phyloP scores from a whole-genome alignment of 2,888 invertebrate genomes.

The Microctonus brassicae region DNA sequence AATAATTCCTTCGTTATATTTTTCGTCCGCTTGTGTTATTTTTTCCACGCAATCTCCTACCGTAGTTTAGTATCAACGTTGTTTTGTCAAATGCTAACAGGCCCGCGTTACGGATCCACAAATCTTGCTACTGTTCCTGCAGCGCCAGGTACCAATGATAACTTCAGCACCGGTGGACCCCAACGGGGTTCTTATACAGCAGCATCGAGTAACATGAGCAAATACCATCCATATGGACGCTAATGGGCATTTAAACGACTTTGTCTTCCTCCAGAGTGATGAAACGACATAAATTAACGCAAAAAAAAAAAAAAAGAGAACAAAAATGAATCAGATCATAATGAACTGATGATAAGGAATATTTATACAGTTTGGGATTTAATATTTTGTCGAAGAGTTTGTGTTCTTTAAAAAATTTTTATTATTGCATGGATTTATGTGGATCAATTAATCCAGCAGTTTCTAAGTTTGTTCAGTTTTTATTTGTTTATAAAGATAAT shows the following conservation, averaged over 20 bases:
- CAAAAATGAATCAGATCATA: neutral
- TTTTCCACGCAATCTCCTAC: slow-evolving; percentile 23
- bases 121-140: slow-evolving; percentile 56
- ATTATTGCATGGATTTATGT: neutral
- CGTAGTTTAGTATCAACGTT: slow-evolving; percentile 3
- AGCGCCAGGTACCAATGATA: slow-evolving; percentile 60
- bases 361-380: too few relatives aligned
- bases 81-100: slow-evolving; percentile 64
- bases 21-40: neutral
- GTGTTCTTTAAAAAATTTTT: neutral
- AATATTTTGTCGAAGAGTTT: neutral
- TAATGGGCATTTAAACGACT: slow-evolving; percentile 41
- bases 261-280: slow-evolving; percentile 2
- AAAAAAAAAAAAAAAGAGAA: slow-evolving; percentile 17
- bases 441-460: neutral
- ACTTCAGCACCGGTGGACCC: slow-evolving; percentile 54
- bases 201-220: slow-evolving; percentile 58
- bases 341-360: neutral
- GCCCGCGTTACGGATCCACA: slow-evolving; percentile 59
- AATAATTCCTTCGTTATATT: neutral
- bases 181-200: slow-evolving; percentile 62
- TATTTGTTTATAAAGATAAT: neutral
- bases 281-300: neutral
- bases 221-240: slow-evolving; percentile 66
- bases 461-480: neutral